Evolutionary conservation across 2,888 invertebrate species (phyloP).

Genomic region (Mimumesa dahlbomi): DNA sequence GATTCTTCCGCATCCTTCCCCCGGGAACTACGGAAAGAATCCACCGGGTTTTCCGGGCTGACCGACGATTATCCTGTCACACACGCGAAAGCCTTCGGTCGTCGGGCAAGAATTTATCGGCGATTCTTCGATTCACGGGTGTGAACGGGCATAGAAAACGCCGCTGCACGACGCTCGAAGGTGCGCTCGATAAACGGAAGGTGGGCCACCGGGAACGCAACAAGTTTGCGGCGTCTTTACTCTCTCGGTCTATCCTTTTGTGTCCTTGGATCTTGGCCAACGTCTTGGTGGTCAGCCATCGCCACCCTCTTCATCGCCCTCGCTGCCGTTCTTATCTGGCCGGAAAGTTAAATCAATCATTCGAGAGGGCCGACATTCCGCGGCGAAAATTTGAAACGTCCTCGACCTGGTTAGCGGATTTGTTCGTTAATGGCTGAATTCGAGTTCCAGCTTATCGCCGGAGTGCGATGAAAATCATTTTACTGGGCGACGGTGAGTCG

Average conservation of each 20-base stretch:
- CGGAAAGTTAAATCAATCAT: conserved; percentile 37
- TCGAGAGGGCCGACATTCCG: conserved; percentile 1
- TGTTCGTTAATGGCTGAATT: no score
- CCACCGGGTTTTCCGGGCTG: conserved; percentile 2
- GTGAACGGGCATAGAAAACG: conserved; percentile 47
- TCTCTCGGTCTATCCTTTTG: conserved; percentile 58
- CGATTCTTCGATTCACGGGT: conserved; percentile 32
- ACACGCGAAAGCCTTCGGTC: conserved; percentile 4
- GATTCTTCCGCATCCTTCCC: neutral
- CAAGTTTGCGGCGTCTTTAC: conserved; percentile 62
- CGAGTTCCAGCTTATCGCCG: no score
- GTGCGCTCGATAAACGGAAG: conserved; percentile 42
- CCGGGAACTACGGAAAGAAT: neutral
- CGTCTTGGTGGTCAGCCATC: conserved; percentile 48
- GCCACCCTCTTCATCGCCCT: conserved; percentile 14
- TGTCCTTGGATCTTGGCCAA: conserved; percentile 70
- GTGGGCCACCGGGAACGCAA: conserved; percentile 63
- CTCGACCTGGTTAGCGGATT: no score
- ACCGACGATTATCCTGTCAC: conserved; percentile 18
- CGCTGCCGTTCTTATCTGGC: conserved; percentile 6
- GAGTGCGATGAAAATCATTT: no score
- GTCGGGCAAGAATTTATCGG: conserved; percentile 48
- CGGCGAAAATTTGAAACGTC: neutral
- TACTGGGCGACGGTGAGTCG: no score
- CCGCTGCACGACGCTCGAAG: conserved; percentile 21